These are phyloP conservation scores for Plectus sambesii DNA, from an alignment of 1,140 invertebrate species.

Conservation along the genomic window DNA sequence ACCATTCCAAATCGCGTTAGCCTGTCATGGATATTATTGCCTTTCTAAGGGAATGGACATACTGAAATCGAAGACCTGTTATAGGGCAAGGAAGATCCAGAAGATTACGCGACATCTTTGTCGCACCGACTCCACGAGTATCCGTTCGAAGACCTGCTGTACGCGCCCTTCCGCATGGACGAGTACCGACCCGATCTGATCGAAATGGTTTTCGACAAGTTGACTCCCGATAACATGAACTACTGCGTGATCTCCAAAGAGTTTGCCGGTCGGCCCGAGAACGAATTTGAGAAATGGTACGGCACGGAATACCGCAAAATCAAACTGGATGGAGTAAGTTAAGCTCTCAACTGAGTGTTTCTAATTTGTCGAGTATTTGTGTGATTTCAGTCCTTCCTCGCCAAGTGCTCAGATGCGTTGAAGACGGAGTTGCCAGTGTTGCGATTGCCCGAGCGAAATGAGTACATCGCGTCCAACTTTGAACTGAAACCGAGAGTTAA, in stretches of 20 bases:
- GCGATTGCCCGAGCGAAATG: slow-evolving; percentile 67
- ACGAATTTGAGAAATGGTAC: slow-evolving; percentile 68
- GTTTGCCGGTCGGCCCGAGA: slow-evolving; percentile 53
- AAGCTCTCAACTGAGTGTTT: too few species aligned
- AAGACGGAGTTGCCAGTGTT: slow-evolving; percentile 52
- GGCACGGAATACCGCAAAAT: slow-evolving; percentile 70
- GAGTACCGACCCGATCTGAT: slow-evolving; percentile 80
- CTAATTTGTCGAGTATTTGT: too few species aligned
- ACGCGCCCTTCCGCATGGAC: slow-evolving; percentile 60
- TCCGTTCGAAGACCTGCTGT: slow-evolving; percentile 72
- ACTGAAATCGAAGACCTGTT: too few species aligned
- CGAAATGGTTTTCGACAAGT: slow-evolving; percentile 57
- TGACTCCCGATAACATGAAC: slow-evolving; percentile 68
- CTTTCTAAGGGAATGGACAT: too few species aligned
- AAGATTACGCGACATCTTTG: slow-evolving; percentile 58
- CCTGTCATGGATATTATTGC: too few species aligned
- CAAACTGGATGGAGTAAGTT: slow-evolving; percentile 56
- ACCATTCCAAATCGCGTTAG: too few species aligned
- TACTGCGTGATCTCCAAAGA: slow-evolving; percentile 60
- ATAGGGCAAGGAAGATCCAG: slow-evolving; percentile 74
- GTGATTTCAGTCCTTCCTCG: slow-evolving; percentile 5
- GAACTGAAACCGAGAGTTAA: slow-evolving; percentile 59
- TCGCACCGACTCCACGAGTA: slow-evolving; percentile 60
- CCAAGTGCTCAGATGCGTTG: slow-evolving; percentile 14
- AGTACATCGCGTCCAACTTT: slow-evolving; percentile 78